These are phyloP conservation scores for Apeltes quadracus DNA, from an alignment of 2,113 vertebrate genomes.

Conservation along the genomic window DNA sequence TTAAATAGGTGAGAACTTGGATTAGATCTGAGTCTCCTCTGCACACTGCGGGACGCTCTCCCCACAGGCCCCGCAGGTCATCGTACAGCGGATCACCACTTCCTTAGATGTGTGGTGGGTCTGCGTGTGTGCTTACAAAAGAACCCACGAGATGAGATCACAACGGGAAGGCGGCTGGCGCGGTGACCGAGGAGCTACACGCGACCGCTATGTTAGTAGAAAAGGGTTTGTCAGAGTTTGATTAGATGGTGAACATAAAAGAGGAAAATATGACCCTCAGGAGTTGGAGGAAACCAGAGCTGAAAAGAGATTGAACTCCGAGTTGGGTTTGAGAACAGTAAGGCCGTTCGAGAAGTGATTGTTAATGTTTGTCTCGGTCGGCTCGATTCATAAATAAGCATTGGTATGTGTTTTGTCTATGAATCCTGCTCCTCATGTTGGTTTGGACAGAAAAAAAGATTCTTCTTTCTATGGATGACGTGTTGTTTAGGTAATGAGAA, in stretches of 20 bases:
- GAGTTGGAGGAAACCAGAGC: constrained; percentile 12
- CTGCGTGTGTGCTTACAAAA: constrained; percentile 24
- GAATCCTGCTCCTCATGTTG: no score
- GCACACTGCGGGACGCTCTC: constrained; percentile 34
- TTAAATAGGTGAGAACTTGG: constrained; percentile 71
- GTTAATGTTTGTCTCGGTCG: background rate
- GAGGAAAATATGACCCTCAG: background rate
- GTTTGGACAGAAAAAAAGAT: background rate
- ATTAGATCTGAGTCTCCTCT: constrained; percentile 53
- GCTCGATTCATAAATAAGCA: background rate
- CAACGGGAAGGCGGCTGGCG: constrained; percentile 18
- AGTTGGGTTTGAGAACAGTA: background rate
- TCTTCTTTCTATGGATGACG: background rate
- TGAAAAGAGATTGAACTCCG: background rate
- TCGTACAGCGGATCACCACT: constrained; percentile 56
- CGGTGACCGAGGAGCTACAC: constrained; percentile 17
- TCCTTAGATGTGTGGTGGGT: constrained; percentile 36
- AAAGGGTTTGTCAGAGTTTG: constrained; percentile 23
- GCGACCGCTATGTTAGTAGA: constrained; percentile 25
- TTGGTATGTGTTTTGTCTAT: background rate
- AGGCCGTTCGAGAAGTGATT: background rate
- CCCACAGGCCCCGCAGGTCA: constrained; percentile 50
- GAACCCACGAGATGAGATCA: constrained; percentile 43
- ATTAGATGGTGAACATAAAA: constrained; percentile 12
- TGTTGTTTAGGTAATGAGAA: background rate